A percentile compares a stretch with the other conserved stretches of the same genome.
Conservation (phyloP, 2,113 vertebrate genomes). For the Gorsachius goisagi region DNA sequence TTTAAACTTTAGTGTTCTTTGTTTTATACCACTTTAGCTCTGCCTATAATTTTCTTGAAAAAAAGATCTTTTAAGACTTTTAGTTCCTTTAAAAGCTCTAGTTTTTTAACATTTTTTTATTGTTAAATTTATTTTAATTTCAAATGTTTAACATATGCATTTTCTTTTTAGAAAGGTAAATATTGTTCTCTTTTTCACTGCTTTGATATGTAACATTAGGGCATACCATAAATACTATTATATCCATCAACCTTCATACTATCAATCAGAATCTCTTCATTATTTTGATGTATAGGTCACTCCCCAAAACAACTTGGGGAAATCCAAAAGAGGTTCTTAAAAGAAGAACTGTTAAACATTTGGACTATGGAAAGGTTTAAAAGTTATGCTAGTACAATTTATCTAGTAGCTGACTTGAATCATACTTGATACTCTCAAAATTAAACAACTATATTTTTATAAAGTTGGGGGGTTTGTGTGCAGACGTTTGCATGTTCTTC, state of each 20-base stretch:
- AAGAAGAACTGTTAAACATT: neutral
- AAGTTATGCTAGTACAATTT: neutral
- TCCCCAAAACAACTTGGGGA: neutral
- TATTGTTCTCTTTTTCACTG: neutral
- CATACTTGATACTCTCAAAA: neutral
- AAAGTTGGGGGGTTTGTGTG: neutral
- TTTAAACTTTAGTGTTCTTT: neutral
- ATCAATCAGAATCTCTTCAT: neutral
- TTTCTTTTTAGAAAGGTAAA: neutral
- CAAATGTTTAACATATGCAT: neutral
- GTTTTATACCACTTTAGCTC: neutral
- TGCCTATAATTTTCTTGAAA: neutral
- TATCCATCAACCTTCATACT: fast-evolving
- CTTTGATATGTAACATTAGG: neutral
- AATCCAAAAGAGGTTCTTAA: neutral
- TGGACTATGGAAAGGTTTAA: neutral
- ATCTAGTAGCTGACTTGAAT: neutral
- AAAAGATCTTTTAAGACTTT: neutral
- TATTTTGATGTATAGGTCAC: neutral
- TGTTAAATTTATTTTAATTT: neutral
- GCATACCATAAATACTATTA: neutral
- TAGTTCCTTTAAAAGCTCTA: neutral
- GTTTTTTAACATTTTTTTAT: neutral
- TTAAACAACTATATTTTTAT: neutral
- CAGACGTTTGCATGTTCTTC: neutral